Conservation (phyloP, 1,140 invertebrate species). For the Oryctes rhinoceros region DNA sequence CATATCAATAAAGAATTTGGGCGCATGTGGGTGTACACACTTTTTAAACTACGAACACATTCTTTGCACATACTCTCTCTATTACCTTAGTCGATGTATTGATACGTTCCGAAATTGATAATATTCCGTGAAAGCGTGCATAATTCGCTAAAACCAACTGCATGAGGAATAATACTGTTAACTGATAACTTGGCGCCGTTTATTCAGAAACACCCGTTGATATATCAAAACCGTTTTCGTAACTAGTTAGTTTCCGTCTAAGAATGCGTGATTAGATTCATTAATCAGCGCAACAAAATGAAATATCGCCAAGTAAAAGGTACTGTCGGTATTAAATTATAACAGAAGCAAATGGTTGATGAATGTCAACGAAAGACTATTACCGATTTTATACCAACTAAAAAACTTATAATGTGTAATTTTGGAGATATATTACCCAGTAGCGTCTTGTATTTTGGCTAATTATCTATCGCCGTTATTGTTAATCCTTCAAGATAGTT, state of each 20-base stretch:
- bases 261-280: neutral
- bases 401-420: too few relatives aligned
- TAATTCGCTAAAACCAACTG: neutral
- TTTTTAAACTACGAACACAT: neutral
- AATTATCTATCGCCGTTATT: too few relatives aligned
- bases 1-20: neutral
- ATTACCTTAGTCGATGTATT: neutral
- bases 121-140: neutral
- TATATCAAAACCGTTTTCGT: neutral
- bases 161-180: neutral
- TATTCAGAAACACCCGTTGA: neutral
- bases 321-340: too few relatives aligned
- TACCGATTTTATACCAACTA: too few relatives aligned
- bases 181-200: conserved; percentile 1
- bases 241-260: neutral
- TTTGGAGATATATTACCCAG: too few relatives aligned
- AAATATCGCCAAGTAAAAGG: too few relatives aligned
- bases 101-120: neutral
- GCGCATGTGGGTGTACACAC: neutral
- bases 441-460: too few relatives aligned
- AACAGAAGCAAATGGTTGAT: too few relatives aligned
- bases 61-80: neutral
- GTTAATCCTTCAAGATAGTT: too few relatives aligned
- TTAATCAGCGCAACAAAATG: neutral
- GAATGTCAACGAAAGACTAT: too few relatives aligned